phyloP scores from a whole-genome alignment of 1,140 invertebrate species.

The Zaprionus lachaisei region DNA sequence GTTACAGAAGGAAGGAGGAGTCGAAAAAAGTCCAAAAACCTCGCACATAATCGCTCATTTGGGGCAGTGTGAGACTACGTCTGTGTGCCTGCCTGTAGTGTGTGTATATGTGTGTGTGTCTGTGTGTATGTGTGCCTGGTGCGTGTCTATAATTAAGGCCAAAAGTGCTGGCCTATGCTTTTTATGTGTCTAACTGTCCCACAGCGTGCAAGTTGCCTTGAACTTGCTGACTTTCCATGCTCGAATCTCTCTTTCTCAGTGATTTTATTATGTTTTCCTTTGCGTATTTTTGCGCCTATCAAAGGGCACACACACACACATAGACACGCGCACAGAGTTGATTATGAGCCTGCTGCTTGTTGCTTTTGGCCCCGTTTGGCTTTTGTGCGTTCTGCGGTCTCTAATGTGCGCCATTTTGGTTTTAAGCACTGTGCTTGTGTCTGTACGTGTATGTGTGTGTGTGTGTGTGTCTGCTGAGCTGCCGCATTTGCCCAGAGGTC shows the following conservation, averaged over 20 bases:
- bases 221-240: slow-evolving; percentile 61
- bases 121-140: slow-evolving; percentile 41
- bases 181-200: slow-evolving; percentile 59
- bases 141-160: slow-evolving; percentile 78
- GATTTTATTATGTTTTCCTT: slow-evolving; percentile 60
- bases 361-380: slow-evolving; percentile 51
- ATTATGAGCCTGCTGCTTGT: slow-evolving; percentile 68
- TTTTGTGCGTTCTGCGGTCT: slow-evolving; percentile 61
- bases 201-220: slow-evolving; percentile 53
- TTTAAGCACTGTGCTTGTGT: slow-evolving; percentile 48
- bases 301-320: background rate
- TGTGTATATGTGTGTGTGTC: slow-evolving; percentile 23
- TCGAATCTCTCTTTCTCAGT: slow-evolving; percentile 38
- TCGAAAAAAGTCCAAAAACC: slow-evolving; percentile 14
- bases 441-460: slow-evolving; percentile 28
- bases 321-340: slow-evolving; percentile 46
- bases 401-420: slow-evolving; percentile 81
- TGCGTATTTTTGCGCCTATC: slow-evolving; percentile 48
- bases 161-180: slow-evolving; percentile 77
- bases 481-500: slow-evolving; percentile 72
- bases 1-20: slow-evolving; percentile 40
- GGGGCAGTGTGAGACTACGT: slow-evolving; percentile 14
- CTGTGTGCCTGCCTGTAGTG: slow-evolving; percentile 21
- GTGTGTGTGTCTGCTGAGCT: slow-evolving; percentile 15
- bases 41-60: slow-evolving; percentile 58